Conservation (phyloP, 2,797 vertebrate genomes). For the Acanthurus lineatus region DNA sequence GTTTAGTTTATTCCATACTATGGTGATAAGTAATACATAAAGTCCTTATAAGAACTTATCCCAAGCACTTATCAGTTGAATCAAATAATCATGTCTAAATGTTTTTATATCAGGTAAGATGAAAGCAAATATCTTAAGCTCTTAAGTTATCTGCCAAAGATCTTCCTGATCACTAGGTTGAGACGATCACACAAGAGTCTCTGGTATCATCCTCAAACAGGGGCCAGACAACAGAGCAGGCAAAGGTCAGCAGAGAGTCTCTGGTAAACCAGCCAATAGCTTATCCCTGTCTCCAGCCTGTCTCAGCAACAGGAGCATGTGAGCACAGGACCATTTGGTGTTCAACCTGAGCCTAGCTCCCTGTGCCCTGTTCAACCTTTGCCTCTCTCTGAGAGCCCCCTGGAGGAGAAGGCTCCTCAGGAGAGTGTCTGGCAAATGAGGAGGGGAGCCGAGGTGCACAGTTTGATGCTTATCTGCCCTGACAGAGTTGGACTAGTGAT, state of each 20-base stretch:
- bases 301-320: conserved; percentile 65
- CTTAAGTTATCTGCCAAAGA: conserved; percentile 48
- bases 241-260: conserved; percentile 77
- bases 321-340: conserved; percentile 38
- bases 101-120: conserved; percentile 45
- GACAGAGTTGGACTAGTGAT: conserved; percentile 84
- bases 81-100: conserved; percentile 23
- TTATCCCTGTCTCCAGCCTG: conserved; percentile 61
- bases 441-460: conserved; percentile 66
- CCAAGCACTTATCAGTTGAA: background rate
- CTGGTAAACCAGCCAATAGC: conserved; percentile 63
- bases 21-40: background rate
- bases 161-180: conserved; percentile 62
- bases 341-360: conserved; percentile 54
- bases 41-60: conserved; percentile 4
- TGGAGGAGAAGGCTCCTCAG: conserved; percentile 59
- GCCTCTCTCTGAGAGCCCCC: conserved; percentile 71
- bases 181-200: conserved; percentile 64
- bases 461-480: conserved; percentile 81
- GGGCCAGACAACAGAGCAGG: conserved; percentile 67
- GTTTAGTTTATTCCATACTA: background rate
- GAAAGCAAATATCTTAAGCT: conserved; percentile 50
- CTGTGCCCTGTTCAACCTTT: conserved; percentile 54
- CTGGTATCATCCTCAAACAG: conserved; percentile 67
- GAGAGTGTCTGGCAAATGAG: conserved; percentile 64